phyloP scores from a whole-genome alignment of 1,140 invertebrate genomes.

The Drosophila orosa region DNA sequence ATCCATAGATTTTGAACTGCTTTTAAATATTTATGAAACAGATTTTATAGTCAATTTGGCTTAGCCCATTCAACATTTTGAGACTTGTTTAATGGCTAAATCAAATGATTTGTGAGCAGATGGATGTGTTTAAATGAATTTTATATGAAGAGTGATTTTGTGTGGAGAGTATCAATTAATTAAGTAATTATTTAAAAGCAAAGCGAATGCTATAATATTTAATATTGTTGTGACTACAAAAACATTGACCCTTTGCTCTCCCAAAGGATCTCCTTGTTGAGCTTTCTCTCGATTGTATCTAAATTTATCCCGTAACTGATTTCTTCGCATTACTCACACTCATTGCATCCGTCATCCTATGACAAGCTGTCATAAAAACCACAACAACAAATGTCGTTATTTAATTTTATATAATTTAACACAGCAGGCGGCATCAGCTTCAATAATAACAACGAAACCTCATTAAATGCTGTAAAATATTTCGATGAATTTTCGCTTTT shows the following conservation, averaged over 20 bases:
- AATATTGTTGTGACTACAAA: background rate
- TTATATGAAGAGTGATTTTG: conserved; percentile 1
- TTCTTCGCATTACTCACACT: conserved; percentile 31
- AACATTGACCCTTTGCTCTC: background rate
- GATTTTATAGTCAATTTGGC: conserved; percentile 54
- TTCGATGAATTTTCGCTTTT: conserved; percentile 52
- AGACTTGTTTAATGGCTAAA: conserved; percentile 56
- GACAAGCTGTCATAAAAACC: conserved; percentile 53
- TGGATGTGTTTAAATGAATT: conserved; percentile 26
- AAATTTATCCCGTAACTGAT: conserved; percentile 25
- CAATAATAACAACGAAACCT: conserved; percentile 29
- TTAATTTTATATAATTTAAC: conserved; percentile 67
- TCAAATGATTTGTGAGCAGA: conserved; percentile 56
- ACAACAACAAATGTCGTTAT: conserved; percentile 42
- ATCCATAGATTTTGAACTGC: conserved; percentile 18
- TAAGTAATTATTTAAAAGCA: background rate
- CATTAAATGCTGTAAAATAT: conserved; percentile 53
- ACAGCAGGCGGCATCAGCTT: conserved; percentile 20
- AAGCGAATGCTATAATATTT: background rate
- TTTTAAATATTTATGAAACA: conserved; percentile 73
- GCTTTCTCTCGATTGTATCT: conserved; percentile 18
- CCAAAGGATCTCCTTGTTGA: background rate
- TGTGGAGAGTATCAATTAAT: conserved; percentile 10
- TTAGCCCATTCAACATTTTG: conserved; percentile 28
- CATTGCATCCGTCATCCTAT: conserved; percentile 44